A percentile compares a stretch with the other conserved stretches of the same genome.
Conservation (phyloP, 2,888 invertebrate genomes). For the Hypercompe scribonia region DNA sequence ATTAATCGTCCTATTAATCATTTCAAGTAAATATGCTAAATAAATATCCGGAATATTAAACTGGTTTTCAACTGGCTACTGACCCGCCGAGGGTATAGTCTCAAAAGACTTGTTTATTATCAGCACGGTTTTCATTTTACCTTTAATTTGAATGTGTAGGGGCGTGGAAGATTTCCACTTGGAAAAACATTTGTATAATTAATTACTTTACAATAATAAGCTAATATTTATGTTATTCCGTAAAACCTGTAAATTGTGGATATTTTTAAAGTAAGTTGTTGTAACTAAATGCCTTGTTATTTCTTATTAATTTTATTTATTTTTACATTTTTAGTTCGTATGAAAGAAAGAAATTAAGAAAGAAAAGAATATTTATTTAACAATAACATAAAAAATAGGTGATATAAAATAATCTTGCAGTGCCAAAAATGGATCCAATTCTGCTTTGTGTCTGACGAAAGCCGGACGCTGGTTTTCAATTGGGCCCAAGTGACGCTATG, state of each 20-base stretch:
- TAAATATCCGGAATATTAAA: neutral
- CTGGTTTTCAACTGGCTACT: neutral
- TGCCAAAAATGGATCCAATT: too few relatives aligned
- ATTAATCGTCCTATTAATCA: neutral
- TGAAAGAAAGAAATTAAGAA: too few relatives aligned
- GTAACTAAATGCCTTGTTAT: neutral
- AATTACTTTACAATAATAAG: neutral
- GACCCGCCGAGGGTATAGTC: neutral
- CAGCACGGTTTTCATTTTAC: neutral
- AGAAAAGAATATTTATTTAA: too few relatives aligned
- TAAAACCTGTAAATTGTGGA: neutral
- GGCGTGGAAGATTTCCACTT: neutral
- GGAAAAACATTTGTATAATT: neutral
- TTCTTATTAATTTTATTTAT: neutral
- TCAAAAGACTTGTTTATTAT: neutral
- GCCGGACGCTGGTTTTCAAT: too few relatives aligned
- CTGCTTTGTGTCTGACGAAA: too few relatives aligned
- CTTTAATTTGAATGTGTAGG: neutral
- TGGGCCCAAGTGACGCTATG: too few relatives aligned
- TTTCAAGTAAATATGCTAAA: neutral
- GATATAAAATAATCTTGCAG: too few relatives aligned
- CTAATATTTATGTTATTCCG: neutral
- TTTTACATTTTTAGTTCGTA: neutral
- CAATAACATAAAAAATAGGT: too few relatives aligned
- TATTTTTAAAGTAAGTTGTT: neutral